A percentile compares a stretch with the other conserved stretches of the same genome.
phyloP scores from a whole-genome alignment of 64 coral and sea anemone species.

The Montipora sp. region DNA sequence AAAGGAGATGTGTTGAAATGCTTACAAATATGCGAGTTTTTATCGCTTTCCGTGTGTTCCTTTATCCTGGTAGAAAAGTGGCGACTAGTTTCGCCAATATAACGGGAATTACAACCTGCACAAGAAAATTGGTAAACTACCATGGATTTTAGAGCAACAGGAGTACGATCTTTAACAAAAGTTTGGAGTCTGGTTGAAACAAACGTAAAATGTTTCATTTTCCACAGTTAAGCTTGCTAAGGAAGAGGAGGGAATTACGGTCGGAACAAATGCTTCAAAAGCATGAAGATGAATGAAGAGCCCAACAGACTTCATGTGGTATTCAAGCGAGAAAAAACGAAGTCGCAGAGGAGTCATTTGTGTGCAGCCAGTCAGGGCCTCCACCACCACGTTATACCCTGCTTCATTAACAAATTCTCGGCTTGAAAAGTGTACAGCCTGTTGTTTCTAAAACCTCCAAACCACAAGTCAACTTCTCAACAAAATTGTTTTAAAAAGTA shows the following conservation, averaged over 20 bases:
- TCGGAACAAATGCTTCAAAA: slow-evolving; percentile 45
- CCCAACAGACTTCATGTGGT: slow-evolving; percentile 52
- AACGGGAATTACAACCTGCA: too few species aligned
- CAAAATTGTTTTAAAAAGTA: neutral
- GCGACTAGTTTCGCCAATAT: too few species aligned
- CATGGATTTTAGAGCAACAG: too few species aligned
- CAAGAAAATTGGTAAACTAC: too few species aligned
- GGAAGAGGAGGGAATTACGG: slow-evolving; percentile 3
- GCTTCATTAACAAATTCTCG: slow-evolving; percentile 35
- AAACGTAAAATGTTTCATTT: neutral
- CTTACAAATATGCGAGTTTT: too few species aligned
- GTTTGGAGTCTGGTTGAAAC: slow-evolving; percentile 8
- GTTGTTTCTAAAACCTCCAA: slow-evolving; percentile 40
- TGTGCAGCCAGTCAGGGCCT: slow-evolving; percentile 69
- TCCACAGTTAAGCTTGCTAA: slow-evolving; percentile 56
- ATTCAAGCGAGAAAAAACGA: neutral
- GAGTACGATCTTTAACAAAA: neutral
- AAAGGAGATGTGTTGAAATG: too few species aligned
- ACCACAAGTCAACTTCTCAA: slow-evolving; percentile 33
- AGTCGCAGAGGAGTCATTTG: slow-evolving; percentile 1
- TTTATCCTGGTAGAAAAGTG: too few species aligned
- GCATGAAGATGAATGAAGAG: slow-evolving; percentile 63
- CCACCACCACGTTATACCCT: slow-evolving; percentile 50
- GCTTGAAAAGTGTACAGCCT: slow-evolving; percentile 36
- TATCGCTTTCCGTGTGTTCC: too few species aligned